These are phyloP conservation scores for Gonioctena quinquepunctata DNA, from an alignment of 1,140 invertebrate genomes.

Conservation along the genomic window DNA sequence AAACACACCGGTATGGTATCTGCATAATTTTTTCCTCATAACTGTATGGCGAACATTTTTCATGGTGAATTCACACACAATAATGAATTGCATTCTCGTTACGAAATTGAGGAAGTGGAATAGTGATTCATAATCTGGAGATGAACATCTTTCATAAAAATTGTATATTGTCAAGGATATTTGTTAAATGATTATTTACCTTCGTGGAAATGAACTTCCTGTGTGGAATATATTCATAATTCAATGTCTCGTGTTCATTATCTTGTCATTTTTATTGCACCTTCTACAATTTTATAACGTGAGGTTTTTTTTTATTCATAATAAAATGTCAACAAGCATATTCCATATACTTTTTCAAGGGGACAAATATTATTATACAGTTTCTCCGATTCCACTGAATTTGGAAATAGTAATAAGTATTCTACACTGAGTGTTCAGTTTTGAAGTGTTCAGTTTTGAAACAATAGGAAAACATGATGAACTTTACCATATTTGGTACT, in stretches of 20 bases:
- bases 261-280: background rate
- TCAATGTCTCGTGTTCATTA: background rate
- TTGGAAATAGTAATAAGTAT: no score
- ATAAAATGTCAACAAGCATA: no score
- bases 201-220: conserved; percentile 9
- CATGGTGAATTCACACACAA: background rate
- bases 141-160: background rate
- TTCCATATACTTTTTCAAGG: no score
- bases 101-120: conserved; percentile 5
- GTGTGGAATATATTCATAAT: background rate
- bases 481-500: no score
- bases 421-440: no score
- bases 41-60: background rate
- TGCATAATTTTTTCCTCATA: background rate
- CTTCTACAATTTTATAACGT: no score
- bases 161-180: conserved; percentile 7
- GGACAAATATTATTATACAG: no score
- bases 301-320: no score
- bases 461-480: no score
- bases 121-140: conserved; percentile 2
- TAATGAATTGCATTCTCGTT: background rate
- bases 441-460: no score
- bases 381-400: no score
- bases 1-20: background rate
- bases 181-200: background rate